Conservation (phyloP, 2,113 vertebrate species). For the Athene cunicularia region DNA sequence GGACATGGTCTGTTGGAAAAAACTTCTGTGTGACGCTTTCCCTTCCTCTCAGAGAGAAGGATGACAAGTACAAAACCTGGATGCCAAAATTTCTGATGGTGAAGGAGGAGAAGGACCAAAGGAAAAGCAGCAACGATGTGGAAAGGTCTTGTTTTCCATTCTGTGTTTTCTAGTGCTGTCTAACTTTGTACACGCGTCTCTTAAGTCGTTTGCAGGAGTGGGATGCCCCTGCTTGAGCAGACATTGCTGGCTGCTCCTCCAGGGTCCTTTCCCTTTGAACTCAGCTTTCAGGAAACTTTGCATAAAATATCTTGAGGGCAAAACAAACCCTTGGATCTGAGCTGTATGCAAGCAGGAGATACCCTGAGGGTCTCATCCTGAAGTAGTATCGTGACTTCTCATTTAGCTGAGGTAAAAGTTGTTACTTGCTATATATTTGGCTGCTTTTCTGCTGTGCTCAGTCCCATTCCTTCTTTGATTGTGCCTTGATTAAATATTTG, state of each 20-base stretch:
- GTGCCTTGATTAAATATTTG: neutral
- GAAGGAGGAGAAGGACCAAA: constrained; percentile 56
- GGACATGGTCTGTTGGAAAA: neutral
- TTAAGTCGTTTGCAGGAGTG: neutral
- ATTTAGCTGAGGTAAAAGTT: neutral
- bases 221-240: neutral
- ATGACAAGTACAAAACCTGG: constrained; percentile 77
- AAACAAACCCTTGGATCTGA: neutral
- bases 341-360: neutral
- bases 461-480: neutral
- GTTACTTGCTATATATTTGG: neutral
- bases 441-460: neutral
- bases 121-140: neutral
- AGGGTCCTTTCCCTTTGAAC: neutral
- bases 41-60: constrained; percentile 70
- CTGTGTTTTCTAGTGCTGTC: neutral
- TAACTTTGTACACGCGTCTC: accelerated
- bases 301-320: neutral
- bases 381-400: neutral
- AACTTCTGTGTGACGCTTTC: neutral
- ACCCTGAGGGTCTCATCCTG: neutral
- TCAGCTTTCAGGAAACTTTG: neutral
- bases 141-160: constrained; percentile 32
- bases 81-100: constrained; percentile 77
- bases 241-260: neutral